A percentile compares a stretch with the other conserved stretches of the same genome.
Evolutionary conservation across 1,140 invertebrate genomes (phyloP).

Genomic region (Acromyrmex charruanus): DNA sequence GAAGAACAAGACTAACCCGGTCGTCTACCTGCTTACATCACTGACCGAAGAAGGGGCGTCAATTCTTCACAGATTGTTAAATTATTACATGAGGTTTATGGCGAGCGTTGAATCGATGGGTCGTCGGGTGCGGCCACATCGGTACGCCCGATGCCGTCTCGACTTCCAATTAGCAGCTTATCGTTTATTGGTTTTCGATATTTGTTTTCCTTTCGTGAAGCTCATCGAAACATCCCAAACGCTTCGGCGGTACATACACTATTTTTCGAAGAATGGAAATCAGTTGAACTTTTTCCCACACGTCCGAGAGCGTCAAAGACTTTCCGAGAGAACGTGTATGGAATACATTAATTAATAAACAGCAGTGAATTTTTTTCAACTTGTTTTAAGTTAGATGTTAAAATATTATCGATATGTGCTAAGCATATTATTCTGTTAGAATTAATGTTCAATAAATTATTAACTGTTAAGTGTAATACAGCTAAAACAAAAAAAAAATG

Average conservation of each 20-base stretch:
- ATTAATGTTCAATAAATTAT: neutral
- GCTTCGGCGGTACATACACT: conserved; percentile 28
- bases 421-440: neutral
- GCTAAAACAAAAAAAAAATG: neutral
- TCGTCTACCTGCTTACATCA: conserved; percentile 47
- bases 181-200: conserved; percentile 85
- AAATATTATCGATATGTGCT: neutral
- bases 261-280: conserved; percentile 63
- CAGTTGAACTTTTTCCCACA: conserved; percentile 57
- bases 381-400: neutral
- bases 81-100: conserved; percentile 75
- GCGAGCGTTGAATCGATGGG: conserved; percentile 73
- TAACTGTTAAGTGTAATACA: neutral
- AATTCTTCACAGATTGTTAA: conserved; percentile 67
- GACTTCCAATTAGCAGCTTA: conserved; percentile 85
- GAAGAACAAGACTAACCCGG: conserved; percentile 30
- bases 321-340: conserved; percentile 1
- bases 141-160: conserved; percentile 79
- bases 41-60: conserved; percentile 23
- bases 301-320: neutral
- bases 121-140: conserved; percentile 66
- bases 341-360: conserved; percentile 55
- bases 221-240: conserved; percentile 56
- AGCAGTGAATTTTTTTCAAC: neutral
- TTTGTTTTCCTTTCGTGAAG: conserved; percentile 76